Conservation (phyloP, 2,113 vertebrate genomes). For the Nansenia antarctica region DNA sequence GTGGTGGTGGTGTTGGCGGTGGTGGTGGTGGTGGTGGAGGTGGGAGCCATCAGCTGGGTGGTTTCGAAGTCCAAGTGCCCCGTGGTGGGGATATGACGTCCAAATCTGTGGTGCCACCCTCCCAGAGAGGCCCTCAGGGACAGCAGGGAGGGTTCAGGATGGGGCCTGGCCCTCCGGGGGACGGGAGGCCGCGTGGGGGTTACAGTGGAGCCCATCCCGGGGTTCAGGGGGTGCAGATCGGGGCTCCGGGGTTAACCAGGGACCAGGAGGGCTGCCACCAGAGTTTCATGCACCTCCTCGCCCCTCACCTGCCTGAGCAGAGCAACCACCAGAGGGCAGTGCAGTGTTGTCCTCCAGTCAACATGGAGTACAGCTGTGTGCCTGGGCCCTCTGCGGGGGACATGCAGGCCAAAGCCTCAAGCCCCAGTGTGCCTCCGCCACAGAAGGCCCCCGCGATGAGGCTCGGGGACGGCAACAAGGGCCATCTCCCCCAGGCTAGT, state of each 20-base stretch:
- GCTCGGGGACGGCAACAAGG: constrained; percentile 86
- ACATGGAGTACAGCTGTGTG: constrained; percentile 89
- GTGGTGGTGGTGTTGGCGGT: constrained; percentile 62
- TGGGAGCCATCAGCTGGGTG: constrained; percentile 73
- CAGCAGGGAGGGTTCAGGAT: constrained; percentile 83
- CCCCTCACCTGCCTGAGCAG: constrained; percentile 90
- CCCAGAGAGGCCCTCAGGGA: constrained; percentile 84
- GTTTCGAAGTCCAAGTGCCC: constrained; percentile 89
- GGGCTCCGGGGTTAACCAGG: constrained; percentile 73
- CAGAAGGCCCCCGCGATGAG: constrained; percentile 90
- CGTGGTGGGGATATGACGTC: constrained; percentile 87
- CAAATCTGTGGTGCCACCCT: constrained; percentile 73
- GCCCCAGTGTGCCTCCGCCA: constrained; percentile 85
- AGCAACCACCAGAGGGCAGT: constrained; percentile 84
- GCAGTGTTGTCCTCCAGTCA: constrained; percentile 86
- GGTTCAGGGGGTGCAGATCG: constrained; percentile 83
- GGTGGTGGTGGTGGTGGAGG: constrained; percentile 66
- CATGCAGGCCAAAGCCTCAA: constrained; percentile 89
- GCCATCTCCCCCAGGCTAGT: constrained; percentile 87
- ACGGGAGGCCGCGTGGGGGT: constrained; percentile 84
- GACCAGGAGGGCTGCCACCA: constrained; percentile 94
- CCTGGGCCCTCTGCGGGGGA: constrained; percentile 84
- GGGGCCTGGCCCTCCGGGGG: constrained; percentile 75
- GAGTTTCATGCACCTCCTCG: constrained; percentile 94
- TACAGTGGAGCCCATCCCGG: constrained; percentile 77